Evolutionary conservation across 2,113 vertebrate species (phyloP), one percentile per base, ranked within the genome.

Genomic region (Sardina pilchardus): DNA sequence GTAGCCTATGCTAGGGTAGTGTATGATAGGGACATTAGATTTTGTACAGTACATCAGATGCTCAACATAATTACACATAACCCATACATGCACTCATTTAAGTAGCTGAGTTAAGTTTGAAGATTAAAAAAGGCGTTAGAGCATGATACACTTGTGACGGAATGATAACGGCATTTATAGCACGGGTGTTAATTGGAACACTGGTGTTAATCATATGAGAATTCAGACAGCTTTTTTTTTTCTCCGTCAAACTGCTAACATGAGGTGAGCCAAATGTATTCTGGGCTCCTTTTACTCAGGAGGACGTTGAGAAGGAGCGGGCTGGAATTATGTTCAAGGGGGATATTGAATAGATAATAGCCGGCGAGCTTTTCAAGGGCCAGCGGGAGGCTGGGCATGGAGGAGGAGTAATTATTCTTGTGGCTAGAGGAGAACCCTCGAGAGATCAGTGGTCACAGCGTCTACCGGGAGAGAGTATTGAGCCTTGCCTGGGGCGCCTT

Each of bases 261-360:
- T 59, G 53, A 59, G 19, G 71, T 78, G 71, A 36, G 71, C 30
- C 71, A 78, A 78, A 78, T 78, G 16, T 78, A 78, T 78, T 78
- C 30, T 78, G 71, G 30, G 71, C 71, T 78, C 30, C 16, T 36
- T 36, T 36, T 78, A 4, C 71, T 78, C 71, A n/a, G 30, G 34
- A 78, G 30, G 34, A 17, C 19, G 71, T 36, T 75, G 12, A n/a
- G 30, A 3, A 16, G 67, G 19, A 16, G 26, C 16, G 26, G 53
- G 30, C 71, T 78, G 71, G 34, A 78, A 36, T 78, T 4, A 78
- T 78, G 71, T 36, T 78, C 26, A 36, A 34, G 16, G 34, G 71
- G 34, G 71, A 78, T 78, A 36, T 8, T 14, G 10, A 47, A 30
- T 21, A 21, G 6, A 30, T 5, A 4, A 78, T 78, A 36, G 9